Base-by-base conservation (phyloP, 2,888 invertebrate genomes). In the Agrochola circellaris region DNA sequence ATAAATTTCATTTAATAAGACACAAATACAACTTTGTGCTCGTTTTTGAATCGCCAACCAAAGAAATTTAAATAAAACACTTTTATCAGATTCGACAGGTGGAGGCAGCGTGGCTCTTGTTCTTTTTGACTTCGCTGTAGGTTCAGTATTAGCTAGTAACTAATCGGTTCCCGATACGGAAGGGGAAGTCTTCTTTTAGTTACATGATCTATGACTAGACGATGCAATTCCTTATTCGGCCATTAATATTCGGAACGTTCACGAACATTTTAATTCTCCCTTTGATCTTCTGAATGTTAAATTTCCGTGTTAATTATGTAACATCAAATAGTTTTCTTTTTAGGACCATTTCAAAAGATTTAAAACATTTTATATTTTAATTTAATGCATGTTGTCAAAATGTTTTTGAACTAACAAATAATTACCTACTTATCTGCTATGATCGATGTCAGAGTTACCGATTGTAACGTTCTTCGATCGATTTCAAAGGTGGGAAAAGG, bases 1-100 rank as follows among this genome's bases (percentile, higher is more conserved):
- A 96, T 96, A 96, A 96, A 96, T 96, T 96, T 96, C 94, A 95
- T 96, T 96, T 96, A 96, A 96, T 96, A 96, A 96, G 96, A 96
- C 96, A 96, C 96, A 96, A 96, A 96, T 95, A 91, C 93, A 91
- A 92, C 94, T 93, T 94, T 93, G 88, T 95, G 93, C 91, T 96
- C 93, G 93, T 96, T 96, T 96, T 95, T 94, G 95, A 93, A 91
- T 94, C 93, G 94, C 94, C 93, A 93, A 91, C 93, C 92, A 94
- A 94, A 94, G 94, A 96, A 95, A 96, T 96, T 96, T 96, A 96
- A 96, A 96, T 96, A 95, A 96, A 96, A 96, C 94, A 95, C 93
- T 96, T 95, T 96, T 96, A 96, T 96, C 96, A 96, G 96, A 96
- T 96, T 94, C 96, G 96, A 96, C 96, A 96, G 96, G 96, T 96